Evolutionary conservation across 1,140 invertebrate species (phyloP), one percentile per base, ranked within the genome.

Genomic region (Camponotus vicinus): DNA sequence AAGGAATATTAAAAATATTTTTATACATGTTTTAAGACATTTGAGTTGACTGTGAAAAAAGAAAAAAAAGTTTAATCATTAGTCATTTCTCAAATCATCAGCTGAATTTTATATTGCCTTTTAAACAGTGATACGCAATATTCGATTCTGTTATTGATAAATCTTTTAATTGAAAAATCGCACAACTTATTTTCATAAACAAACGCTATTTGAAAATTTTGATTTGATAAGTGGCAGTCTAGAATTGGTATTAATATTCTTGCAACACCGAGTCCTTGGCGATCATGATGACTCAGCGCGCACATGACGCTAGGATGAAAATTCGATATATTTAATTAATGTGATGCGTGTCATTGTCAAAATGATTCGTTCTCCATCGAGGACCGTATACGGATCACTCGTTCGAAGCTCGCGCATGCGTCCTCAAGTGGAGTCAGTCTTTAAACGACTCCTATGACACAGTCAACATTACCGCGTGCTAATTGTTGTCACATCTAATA

Each of bases 181-280:
- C 40, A 21, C 42, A 55, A 71, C n/a, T 52, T 59, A 82, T 71
- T 21, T 34, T 71, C 2, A 45, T 75, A 61, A 75, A 37, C 9
- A 61, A 59, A 75, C 27, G 18, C 42, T 61, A 83, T 21, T 63
- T 49, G 9, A 9, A 63, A 83, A 75, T 83, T 73, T 83, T 73
- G 69, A 83, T 83, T 83, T 13, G 7, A 75, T 45, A 45, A 61
- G 21, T 75, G 79, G 69, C 79, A 82, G 67, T 80, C 37, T 40
- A 70, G 37, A 70, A 7, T 80, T 45, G 55, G 6, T n/a, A 59
- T 71, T 37, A 59, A 82, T 59, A 80, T 55, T 79, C 37, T 42
- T 34, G 2, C 11, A 42, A 66, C 34, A 32, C 45, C 40, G 40
- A 70, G 21, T 55, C 7, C 49, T 69, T 18, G 34, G 40, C 37